Evolutionary conservation across 2,888 invertebrate species (phyloP).

Genomic region (Erebia aethiops): DNA sequence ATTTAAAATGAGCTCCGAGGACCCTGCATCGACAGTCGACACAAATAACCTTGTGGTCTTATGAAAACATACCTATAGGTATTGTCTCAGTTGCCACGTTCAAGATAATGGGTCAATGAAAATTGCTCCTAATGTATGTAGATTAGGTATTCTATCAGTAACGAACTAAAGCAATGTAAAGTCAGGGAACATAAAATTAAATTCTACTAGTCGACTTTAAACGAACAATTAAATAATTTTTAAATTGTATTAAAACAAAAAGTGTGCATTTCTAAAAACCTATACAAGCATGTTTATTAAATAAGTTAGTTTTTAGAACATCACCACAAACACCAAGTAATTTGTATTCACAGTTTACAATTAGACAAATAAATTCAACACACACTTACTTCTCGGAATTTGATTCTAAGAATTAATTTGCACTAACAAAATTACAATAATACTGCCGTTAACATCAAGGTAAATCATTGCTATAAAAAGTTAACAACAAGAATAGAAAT

Average conservation of each 20-base stretch:
- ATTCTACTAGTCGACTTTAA: too few relatives aligned
- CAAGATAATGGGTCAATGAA: slow-evolving; percentile 3
- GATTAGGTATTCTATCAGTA: not conserved
- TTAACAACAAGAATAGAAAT: not conserved
- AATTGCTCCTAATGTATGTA: not conserved
- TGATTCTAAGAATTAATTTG: not conserved
- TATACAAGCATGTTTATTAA: not conserved
- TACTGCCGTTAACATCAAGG: slow-evolving; percentile 13
- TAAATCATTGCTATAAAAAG: not conserved
- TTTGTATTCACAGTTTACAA: slow-evolving; percentile 17
- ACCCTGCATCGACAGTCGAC: slow-evolving; percentile 24
- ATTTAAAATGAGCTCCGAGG: slow-evolving; percentile 7
- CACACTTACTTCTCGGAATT: slow-evolving; percentile 9
- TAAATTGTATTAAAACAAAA: not conserved
- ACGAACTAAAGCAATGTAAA: not conserved
- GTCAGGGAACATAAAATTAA: not conserved
- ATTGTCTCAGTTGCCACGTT: not conserved
- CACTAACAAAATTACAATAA: not conserved
- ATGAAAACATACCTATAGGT: slow-evolving; percentile 6
- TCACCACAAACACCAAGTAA: slow-evolving; percentile 4
- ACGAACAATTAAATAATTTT: too few relatives aligned
- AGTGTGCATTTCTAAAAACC: not conserved
- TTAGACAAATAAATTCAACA: slow-evolving; percentile 5
- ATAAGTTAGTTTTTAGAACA: not conserved
- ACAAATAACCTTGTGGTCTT: slow-evolving; percentile 24